Percentiles rank a stretch among this genome's conserved stretches.
These are phyloP conservation scores for Papilio xuthus DNA, from an alignment of 1,140 invertebrate genomes.

Conservation along the genomic window DNA sequence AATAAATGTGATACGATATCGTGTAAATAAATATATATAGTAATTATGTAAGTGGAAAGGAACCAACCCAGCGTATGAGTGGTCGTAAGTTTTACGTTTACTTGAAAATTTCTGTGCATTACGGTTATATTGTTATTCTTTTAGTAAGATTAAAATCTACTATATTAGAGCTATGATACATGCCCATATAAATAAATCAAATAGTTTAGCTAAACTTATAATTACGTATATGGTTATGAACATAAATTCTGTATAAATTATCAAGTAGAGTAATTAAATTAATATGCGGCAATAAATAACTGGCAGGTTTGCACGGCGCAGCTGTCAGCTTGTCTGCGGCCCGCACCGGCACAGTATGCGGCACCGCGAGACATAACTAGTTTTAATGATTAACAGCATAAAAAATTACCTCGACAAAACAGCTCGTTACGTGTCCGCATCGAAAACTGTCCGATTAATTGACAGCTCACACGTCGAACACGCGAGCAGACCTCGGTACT, in stretches of 20 bases:
- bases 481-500: slow-evolving; percentile 47
- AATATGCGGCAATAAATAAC: slow-evolving; percentile 50
- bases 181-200: slow-evolving; percentile 51
- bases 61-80: neutral
- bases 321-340: slow-evolving; percentile 61
- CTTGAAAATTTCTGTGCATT: neutral
- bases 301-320: slow-evolving; percentile 54
- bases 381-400: slow-evolving; percentile 60
- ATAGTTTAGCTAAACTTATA: neutral
- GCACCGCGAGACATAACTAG: slow-evolving; percentile 58
- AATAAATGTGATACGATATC: slow-evolving; percentile 70
- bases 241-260: slow-evolving; percentile 21
- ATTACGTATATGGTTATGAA: slow-evolving; percentile 15
- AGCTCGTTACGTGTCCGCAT: slow-evolving; percentile 65
- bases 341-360: slow-evolving; percentile 42
- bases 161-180: slow-evolving; percentile 49
- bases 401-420: slow-evolving; percentile 58
- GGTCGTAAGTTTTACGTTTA: neutral
- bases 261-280: slow-evolving; percentile 25
- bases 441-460: slow-evolving; percentile 73
- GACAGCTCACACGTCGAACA: slow-evolving; percentile 66
- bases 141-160: slow-evolving; percentile 49
- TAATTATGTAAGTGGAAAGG: neutral
- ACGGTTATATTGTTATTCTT: slow-evolving; percentile 59
- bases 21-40: slow-evolving; percentile 63